Conservation (phyloP, 2,113 vertebrate genomes). For the Tragelaphus imberbis region DNA sequence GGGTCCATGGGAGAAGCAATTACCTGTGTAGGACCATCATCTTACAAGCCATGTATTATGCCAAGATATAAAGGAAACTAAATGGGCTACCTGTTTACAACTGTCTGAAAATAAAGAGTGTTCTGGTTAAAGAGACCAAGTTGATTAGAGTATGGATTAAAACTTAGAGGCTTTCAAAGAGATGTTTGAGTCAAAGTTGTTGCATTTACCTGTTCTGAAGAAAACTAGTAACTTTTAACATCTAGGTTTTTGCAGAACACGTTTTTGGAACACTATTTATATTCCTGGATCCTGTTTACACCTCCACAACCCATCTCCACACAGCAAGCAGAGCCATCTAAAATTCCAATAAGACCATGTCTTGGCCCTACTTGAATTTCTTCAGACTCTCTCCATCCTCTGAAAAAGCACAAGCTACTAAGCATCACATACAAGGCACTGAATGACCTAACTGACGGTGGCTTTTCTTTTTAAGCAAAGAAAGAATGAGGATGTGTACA, state of each 20-base stretch:
- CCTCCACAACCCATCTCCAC: neutral
- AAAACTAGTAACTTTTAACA: neutral
- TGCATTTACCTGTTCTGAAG: neutral
- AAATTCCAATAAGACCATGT: neutral
- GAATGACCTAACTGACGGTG: too few species aligned
- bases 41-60: fast-evolving
- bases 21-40: neutral
- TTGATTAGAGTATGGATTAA: neutral
- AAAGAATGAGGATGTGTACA: neutral
- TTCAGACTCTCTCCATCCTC: neutral
- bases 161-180: neutral
- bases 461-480: neutral
- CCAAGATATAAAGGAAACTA: neutral
- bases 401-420: neutral
- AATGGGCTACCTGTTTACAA: neutral
- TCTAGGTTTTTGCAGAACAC: neutral
- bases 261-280: neutral
- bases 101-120: neutral
- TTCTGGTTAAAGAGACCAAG: neutral
- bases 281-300: neutral
- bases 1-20: neutral
- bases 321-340: neutral
- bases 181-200: neutral
- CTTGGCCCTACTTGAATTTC: neutral
- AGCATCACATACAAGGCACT: fast-evolving